phyloP scores from a whole-genome alignment of 1,140 invertebrate genomes.

The Brachystomella parvula region DNA sequence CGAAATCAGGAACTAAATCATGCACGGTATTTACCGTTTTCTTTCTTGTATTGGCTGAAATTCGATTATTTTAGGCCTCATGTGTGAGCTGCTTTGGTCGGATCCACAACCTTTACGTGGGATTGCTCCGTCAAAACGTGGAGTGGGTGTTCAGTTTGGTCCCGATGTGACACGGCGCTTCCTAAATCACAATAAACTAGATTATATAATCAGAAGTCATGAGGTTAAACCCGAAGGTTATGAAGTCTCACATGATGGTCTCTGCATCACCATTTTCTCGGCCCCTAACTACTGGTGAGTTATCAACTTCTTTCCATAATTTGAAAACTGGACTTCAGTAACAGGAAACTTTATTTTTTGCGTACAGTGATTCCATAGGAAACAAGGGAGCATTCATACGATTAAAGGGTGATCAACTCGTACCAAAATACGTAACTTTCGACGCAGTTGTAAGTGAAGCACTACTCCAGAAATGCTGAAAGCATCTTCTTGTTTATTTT shows the following conservation, averaged over 20 bases:
- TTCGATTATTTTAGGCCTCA: conserved; percentile 57
- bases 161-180: conserved; percentile 91
- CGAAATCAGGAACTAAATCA: too few species aligned
- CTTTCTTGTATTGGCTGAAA: background rate
- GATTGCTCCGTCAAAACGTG: conserved; percentile 84
- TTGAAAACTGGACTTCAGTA: background rate
- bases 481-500: too few species aligned
- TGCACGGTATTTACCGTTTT: too few species aligned
- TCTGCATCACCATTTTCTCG: conserved; percentile 93
- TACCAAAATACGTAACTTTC: conserved; percentile 83
- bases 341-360: conserved; percentile 25
- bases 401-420: conserved; percentile 81
- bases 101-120: conserved; percentile 87
- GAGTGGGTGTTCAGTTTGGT: conserved; percentile 96
- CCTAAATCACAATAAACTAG: conserved; percentile 71
- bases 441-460: conserved; percentile 74
- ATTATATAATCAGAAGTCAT: conserved; percentile 92
- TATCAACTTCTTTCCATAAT: background rate
- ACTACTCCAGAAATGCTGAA: conserved; percentile 12
- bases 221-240: conserved; percentile 97
- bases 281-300: conserved; percentile 96
- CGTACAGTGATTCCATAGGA: conserved; percentile 91
- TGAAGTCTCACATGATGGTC: conserved; percentile 85
- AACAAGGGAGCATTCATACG: conserved; percentile 97
- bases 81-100: conserved; percentile 97